A percentile compares a stretch with the other conserved stretches of the same genome.
These are phyloP conservation scores for Leucosticte australis DNA, from an alignment of 2,113 vertebrate species.

Conservation along the genomic window DNA sequence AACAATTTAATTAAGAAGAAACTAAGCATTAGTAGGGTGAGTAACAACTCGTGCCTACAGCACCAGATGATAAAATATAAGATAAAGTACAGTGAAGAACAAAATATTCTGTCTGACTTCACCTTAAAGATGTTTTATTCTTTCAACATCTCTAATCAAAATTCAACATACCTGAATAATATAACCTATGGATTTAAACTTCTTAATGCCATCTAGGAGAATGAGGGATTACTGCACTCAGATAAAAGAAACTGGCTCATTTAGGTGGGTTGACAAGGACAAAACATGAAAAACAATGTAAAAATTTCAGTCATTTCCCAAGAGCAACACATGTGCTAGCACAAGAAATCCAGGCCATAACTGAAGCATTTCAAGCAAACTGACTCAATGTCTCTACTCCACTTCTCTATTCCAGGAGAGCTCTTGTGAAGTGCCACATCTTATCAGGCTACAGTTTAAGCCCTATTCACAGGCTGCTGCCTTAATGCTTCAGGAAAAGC, in stretches of 20 bases:
- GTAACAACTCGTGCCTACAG: neutral
- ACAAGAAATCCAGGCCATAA: neutral
- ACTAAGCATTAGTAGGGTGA: neutral
- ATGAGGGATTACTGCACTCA: neutral
- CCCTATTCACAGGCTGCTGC: neutral
- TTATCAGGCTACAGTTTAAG: neutral
- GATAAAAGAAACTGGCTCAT: neutral
- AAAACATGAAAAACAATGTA: neutral
- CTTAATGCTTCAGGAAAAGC: neutral
- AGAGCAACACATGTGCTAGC: neutral
- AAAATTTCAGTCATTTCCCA: neutral
- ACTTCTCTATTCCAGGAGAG: neutral
- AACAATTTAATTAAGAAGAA: slow-evolving; percentile 4
- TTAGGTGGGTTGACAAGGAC: neutral
- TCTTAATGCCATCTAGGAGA: neutral
- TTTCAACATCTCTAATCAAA: neutral
- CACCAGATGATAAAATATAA: neutral
- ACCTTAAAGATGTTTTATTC: neutral
- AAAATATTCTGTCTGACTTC: neutral
- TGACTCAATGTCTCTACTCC: neutral
- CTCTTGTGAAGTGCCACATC: neutral
- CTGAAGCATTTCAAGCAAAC: neutral
- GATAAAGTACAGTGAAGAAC: neutral
- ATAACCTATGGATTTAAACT: neutral
- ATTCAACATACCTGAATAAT: neutral